These are phyloP conservation scores for Pterocles burchelli DNA, from an alignment of 2,113 vertebrate species.

Conservation along the genomic window DNA sequence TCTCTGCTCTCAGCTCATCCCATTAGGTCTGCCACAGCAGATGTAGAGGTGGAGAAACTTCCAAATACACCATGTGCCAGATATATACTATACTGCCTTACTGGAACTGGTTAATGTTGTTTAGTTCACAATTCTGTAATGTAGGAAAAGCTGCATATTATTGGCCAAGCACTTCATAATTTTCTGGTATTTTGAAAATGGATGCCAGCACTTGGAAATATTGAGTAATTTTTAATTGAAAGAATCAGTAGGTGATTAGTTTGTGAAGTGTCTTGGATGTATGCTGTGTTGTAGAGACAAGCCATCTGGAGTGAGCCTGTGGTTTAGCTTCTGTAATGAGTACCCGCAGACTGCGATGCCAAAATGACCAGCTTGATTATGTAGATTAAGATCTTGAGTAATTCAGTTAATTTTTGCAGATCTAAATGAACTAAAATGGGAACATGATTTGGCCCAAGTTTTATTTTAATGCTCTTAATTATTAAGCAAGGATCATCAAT, in stretches of 20 bases:
- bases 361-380: conserved; percentile 39
- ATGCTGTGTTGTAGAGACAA: conserved; percentile 7
- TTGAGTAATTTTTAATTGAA: conserved; percentile 56
- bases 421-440: conserved; percentile 20
- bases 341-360: background rate
- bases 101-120: background rate
- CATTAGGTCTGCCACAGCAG: background rate
- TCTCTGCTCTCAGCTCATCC: background rate
- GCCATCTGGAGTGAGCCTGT: conserved; percentile 41
- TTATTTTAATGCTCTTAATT: background rate
- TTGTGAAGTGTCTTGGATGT: conserved; percentile 34
- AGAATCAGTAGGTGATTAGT: conserved; percentile 38
- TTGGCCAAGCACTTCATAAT: background rate
- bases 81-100: background rate
- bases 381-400: background rate
- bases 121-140: background rate
- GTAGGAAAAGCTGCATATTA: background rate
- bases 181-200: conserved; percentile 42
- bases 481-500: background rate
- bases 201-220: conserved; percentile 18
- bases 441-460: conserved; percentile 23
- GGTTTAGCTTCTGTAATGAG: conserved; percentile 33
- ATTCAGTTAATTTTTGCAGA: background rate
- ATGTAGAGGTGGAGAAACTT: background rate
- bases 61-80: background rate